phyloP scores from a whole-genome alignment of 2,113 vertebrate species.

The Eulemur rufifrons region DNA sequence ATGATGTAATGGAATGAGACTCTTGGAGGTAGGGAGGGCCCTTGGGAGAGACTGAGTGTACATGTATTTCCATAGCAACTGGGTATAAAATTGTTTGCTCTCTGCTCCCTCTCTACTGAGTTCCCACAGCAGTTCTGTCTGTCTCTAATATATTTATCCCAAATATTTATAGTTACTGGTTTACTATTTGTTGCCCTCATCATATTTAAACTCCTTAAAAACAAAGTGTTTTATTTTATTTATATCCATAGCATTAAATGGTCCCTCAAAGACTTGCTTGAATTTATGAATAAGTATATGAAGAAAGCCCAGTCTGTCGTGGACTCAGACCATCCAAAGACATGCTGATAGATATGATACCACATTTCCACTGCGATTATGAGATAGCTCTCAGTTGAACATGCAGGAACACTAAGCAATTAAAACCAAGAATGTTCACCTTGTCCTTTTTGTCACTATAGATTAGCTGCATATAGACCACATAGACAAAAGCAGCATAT shows the following conservation, averaged over 20 bases:
- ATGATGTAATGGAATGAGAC: background rate
- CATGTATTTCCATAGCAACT: background rate
- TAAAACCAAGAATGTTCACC: background rate
- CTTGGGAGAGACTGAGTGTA: background rate
- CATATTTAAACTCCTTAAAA: conserved; percentile 30
- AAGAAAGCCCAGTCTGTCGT: background rate
- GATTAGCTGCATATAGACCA: too few relatives aligned
- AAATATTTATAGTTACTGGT: conserved; percentile 15
- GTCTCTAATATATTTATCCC: conserved; percentile 1
- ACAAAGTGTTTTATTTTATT: background rate
- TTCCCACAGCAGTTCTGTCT: background rate
- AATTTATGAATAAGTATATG: background rate
- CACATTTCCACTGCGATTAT: background rate
- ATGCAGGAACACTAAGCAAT: background rate
- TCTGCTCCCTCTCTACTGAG: background rate
- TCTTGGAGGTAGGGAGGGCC: background rate
- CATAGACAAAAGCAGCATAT: background rate
- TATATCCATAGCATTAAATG: background rate
- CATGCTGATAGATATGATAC: background rate
- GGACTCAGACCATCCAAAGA: background rate
- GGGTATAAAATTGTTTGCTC: background rate
- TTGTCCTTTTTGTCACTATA: background rate
- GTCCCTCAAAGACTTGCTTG: background rate
- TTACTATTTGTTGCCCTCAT: background rate
- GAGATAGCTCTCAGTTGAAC: background rate